Percentiles rank a stretch among this genome's conserved stretches.
phyloP scores from a whole-genome alignment of 1,140 invertebrate species.

The Sitodiplosis mosellana region DNA sequence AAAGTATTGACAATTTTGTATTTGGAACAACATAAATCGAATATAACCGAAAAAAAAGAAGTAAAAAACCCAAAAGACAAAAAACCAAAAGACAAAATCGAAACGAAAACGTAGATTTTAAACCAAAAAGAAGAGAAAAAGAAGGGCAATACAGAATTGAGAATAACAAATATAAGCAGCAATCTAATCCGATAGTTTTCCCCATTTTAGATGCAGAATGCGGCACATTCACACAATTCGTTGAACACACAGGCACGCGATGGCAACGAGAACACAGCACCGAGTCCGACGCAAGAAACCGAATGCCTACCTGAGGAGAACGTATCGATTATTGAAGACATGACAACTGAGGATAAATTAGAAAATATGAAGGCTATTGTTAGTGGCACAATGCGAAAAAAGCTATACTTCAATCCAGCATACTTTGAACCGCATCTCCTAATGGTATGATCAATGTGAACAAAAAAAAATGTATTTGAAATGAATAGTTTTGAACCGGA shows the following conservation, averaged over 20 bases:
- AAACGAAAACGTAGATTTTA: no score
- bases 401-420: conserved; percentile 72
- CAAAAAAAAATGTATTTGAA: background rate
- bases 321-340: conserved; percentile 64
- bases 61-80: no score
- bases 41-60: no score
- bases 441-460: conserved; percentile 36
- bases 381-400: conserved; percentile 44
- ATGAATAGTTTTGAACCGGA: background rate
- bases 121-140: no score
- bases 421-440: conserved; percentile 72
- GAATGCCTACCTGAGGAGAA: conserved; percentile 64
- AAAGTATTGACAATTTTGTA: background rate
- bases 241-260: conserved; percentile 11
- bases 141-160: no score
- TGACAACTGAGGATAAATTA: conserved; percentile 40
- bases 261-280: conserved; percentile 10
- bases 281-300: conserved; percentile 17
- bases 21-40: no score
- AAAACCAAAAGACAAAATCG: no score
- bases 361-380: conserved; percentile 40
- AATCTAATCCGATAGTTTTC: no score
- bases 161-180: no score
- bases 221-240: conserved; percentile 11
- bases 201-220: conserved; percentile 36